These are phyloP conservation scores for Perca flavescens DNA, from an alignment of 2,113 vertebrate genomes.

Conservation along the genomic window DNA sequence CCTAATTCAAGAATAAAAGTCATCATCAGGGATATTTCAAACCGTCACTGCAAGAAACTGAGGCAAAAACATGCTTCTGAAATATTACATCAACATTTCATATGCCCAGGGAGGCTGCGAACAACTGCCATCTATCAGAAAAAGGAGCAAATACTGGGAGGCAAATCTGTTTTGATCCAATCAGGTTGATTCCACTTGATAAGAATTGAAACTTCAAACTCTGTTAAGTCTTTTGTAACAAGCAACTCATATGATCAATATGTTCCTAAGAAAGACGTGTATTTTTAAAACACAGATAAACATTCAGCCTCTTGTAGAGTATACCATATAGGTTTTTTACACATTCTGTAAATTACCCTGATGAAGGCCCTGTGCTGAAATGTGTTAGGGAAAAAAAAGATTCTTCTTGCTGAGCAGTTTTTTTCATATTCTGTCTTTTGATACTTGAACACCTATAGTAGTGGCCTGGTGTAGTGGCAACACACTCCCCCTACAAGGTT, in stretches of 20 bases:
- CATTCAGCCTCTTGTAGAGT: neutral
- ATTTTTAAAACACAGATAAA: neutral
- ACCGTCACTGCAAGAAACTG: conserved; percentile 18
- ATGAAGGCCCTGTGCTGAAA: neutral
- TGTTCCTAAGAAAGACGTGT: neutral
- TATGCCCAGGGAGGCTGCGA: conserved; percentile 1
- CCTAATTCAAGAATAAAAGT: conserved; percentile 61
- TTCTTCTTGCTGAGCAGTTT: neutral
- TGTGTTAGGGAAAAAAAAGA: neutral
- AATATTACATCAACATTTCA: conserved; percentile 35
- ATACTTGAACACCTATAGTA: neutral
- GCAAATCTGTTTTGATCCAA: conserved; percentile 15
- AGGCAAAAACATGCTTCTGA: conserved; percentile 17
- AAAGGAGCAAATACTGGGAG: conserved; percentile 3
- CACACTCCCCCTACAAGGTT: neutral
- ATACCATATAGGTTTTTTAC: neutral
- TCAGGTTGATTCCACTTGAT: conserved; percentile 24
- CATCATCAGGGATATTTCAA: conserved; percentile 38
- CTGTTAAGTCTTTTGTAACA: neutral
- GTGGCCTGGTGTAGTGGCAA: neutral
- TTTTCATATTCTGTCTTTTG: neutral
- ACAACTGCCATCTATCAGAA: conserved; percentile 9
- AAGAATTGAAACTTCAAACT: neutral
- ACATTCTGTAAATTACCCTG: neutral
- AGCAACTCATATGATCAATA: neutral